Percentiles rank a stretch among this genome's conserved stretches.
Conservation (phyloP, 1,140 invertebrate genomes). For the Aphelenchoides avenae region DNA sequence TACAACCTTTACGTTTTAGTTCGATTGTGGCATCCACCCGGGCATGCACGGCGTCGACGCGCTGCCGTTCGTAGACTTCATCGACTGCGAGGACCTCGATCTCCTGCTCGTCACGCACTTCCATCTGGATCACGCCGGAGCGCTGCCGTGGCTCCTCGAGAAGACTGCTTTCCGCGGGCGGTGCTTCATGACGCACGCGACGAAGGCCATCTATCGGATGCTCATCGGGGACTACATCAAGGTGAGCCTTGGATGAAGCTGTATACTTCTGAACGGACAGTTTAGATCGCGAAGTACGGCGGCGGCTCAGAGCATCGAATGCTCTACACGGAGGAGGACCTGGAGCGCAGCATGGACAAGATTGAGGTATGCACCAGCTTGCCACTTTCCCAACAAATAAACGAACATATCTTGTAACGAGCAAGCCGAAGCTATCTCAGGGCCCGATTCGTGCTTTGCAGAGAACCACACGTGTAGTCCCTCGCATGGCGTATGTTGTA, state of each 20-base stretch:
- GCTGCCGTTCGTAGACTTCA: conserved; percentile 91
- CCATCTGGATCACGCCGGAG: conserved; percentile 96
- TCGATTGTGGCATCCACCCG: conserved; percentile 98
- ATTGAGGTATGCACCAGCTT: too few species aligned
- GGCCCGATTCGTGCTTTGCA: too few species aligned
- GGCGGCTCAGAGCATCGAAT: conserved; percentile 70
- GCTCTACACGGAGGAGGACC: conserved; percentile 92
- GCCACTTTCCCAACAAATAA: too few species aligned
- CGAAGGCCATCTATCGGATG: conserved; percentile 98
- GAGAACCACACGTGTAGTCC: too few species aligned
- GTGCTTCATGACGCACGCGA: conserved; percentile 99
- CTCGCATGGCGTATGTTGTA: too few species aligned
- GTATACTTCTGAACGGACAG: background rate
- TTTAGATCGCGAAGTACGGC: conserved; percentile 33
- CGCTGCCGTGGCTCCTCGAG: conserved; percentile 91
- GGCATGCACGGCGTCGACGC: conserved; percentile 93
- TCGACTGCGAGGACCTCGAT: conserved; percentile 95
- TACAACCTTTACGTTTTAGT: conserved; percentile 61
- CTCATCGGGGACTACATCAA: conserved; percentile 97
- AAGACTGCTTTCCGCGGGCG: conserved; percentile 87
- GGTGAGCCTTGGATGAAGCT: conserved; percentile 65
- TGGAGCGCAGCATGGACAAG: conserved; percentile 95
- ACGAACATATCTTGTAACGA: too few species aligned
- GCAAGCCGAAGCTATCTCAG: too few species aligned
- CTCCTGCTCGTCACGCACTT: conserved; percentile 74